These are phyloP conservation scores for Lepisosteus oculatus DNA, from an alignment of 2,113 vertebrate genomes.

Conservation along the genomic window DNA sequence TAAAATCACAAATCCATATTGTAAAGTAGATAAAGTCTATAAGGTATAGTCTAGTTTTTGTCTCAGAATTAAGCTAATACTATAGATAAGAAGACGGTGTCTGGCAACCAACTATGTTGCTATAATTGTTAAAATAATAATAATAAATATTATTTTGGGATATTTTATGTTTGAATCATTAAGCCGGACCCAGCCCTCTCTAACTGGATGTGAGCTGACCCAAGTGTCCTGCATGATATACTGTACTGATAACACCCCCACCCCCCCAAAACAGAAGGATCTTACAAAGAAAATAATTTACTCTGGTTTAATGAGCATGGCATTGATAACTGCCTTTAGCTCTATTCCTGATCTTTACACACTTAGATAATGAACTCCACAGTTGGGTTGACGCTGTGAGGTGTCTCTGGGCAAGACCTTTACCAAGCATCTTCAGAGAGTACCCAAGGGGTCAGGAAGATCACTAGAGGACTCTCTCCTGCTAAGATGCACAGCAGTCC, in stretches of 20 bases:
- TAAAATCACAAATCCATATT: too few relatives aligned
- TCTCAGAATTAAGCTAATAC: too few relatives aligned
- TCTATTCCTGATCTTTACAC: neutral
- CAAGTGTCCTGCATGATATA: neutral
- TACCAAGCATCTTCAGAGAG: neutral
- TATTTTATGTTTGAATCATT: neutral
- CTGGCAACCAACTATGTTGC: too few relatives aligned
- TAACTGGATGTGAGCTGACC: neutral
- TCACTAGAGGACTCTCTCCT: neutral
- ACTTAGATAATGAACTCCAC: neutral
- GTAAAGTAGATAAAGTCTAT: too few relatives aligned
- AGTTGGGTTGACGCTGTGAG: neutral
- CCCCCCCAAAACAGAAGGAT: neutral
- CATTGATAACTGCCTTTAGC: too few relatives aligned
- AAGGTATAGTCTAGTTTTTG: too few relatives aligned
- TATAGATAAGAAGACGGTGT: too few relatives aligned
- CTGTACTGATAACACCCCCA: too few relatives aligned
- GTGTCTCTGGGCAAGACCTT: neutral
- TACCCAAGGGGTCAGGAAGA: neutral
- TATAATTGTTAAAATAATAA: neutral
- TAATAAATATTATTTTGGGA: too few relatives aligned
- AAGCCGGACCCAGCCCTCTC: neutral
- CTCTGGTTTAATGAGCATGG: too few relatives aligned
- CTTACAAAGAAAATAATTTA: slow-evolving; percentile 6
- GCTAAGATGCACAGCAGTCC: neutral